Conservation (phyloP, 2,113 vertebrate genomes). For the Raja brachyura region DNA sequence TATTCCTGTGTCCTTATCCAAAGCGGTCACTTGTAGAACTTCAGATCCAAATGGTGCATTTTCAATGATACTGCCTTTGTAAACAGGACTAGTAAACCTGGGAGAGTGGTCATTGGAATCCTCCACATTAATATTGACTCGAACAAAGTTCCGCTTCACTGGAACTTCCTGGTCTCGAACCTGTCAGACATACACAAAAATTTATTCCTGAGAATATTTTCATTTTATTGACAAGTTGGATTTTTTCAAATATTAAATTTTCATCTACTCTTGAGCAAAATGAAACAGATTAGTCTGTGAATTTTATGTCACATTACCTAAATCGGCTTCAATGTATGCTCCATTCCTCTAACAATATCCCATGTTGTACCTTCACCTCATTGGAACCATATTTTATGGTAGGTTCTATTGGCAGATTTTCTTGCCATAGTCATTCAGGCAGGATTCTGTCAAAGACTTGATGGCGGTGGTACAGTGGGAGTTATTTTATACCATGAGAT, state of each 20-base stretch:
- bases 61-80: slow-evolving; percentile 65
- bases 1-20: slow-evolving; percentile 75
- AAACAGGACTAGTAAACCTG: slow-evolving; percentile 67
- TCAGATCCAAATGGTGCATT: slow-evolving; percentile 60
- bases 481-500: no score
- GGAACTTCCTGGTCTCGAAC: slow-evolving; percentile 90
- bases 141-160: slow-evolving; percentile 83
- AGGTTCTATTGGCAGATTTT: no score
- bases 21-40: slow-evolving; percentile 73
- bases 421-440: no score
- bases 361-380: no score
- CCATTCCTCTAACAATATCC: not conserved
- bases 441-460: no score
- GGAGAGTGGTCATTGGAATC: slow-evolving; percentile 81
- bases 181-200: slow-evolving; percentile 50
- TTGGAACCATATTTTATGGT: no score
- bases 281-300: not conserved
- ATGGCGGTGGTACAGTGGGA: no score
- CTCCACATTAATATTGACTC: slow-evolving; percentile 69
- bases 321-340: not conserved
- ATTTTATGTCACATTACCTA: not conserved
- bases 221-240: not conserved
- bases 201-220: not conserved
- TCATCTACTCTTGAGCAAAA: not conserved
- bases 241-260: not conserved